Conservation (phyloP, 1,140 invertebrate genomes). For the Pseudomyrmex concolor region DNA sequence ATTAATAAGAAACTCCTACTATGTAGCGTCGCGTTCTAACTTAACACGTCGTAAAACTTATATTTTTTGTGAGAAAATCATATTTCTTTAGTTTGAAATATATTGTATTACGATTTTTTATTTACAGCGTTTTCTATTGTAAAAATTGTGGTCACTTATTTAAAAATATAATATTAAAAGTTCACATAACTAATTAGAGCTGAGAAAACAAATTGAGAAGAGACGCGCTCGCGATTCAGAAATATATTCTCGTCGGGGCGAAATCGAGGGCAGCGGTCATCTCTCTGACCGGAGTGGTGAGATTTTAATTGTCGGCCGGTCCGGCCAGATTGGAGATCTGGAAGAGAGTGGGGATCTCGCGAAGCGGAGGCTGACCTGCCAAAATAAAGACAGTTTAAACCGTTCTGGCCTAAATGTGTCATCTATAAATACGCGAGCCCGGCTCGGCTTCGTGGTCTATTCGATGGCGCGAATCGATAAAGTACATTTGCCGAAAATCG, state of each 20-base stretch:
- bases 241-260: not conserved
- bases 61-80: no score
- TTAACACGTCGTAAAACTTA: no score
- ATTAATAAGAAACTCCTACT: not conserved
- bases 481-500: conserved; percentile 27
- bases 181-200: not conserved
- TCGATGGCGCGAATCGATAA: conserved; percentile 45
- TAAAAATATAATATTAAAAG: not conserved
- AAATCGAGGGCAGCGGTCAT: conserved; percentile 14
- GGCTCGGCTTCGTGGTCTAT: conserved; percentile 37
- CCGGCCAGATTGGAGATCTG: conserved; percentile 40
- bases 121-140: no score
- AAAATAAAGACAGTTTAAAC: conserved; percentile 80
- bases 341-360: conserved; percentile 9
- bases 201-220: not conserved
- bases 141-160: no score
- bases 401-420: conserved; percentile 82
- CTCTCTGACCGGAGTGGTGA: not conserved
- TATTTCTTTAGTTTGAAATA: no score
- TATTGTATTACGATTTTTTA: no score
- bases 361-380: conserved; percentile 65
- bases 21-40: no score
- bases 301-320: conserved; percentile 37
- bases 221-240: not conserved
- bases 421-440: conserved; percentile 82